Evolutionary conservation across 1,140 invertebrate genomes (phyloP).

Genomic region (Bicyclus anynana): DNA sequence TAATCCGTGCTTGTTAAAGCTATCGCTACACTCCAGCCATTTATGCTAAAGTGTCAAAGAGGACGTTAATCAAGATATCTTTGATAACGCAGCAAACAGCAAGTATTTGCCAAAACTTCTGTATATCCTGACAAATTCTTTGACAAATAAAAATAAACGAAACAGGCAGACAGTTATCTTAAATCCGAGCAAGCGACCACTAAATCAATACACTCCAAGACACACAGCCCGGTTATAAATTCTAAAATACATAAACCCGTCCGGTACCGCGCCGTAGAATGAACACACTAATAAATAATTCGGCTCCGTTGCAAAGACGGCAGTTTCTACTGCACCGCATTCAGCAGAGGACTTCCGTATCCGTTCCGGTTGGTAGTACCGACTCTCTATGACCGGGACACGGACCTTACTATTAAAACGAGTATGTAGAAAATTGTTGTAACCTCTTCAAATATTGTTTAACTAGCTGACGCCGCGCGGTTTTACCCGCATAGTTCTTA

Average conservation of each 20-base stretch:
- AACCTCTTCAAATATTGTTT: no score
- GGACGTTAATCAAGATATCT: no score
- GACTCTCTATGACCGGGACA: conserved; percentile 1
- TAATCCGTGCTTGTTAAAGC: no score
- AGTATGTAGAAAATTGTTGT: no score
- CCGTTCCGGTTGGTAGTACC: conserved; percentile 1
- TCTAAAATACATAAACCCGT: conserved; percentile 33
- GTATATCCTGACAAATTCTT: no score
- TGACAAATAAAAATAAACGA: neutral
- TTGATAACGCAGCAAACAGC: no score
- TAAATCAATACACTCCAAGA: conserved; percentile 15
- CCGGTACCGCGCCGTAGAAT: conserved; percentile 16
- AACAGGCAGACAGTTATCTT: neutral
- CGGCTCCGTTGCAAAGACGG: conserved; percentile 32
- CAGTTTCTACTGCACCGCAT: conserved; percentile 43
- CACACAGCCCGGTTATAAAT: conserved; percentile 17
- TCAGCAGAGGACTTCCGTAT: conserved; percentile 10
- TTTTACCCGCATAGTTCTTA: no score
- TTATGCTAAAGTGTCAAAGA: no score
- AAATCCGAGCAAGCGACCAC: neutral
- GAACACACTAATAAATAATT: conserved; percentile 41
- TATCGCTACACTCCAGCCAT: no score
- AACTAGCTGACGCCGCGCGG: no score
- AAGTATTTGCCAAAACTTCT: no score
- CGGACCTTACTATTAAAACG: neutral